These are phyloP conservation scores for Atta cephalotes DNA, from an alignment of 1,140 invertebrate genomes.

Conservation along the genomic window DNA sequence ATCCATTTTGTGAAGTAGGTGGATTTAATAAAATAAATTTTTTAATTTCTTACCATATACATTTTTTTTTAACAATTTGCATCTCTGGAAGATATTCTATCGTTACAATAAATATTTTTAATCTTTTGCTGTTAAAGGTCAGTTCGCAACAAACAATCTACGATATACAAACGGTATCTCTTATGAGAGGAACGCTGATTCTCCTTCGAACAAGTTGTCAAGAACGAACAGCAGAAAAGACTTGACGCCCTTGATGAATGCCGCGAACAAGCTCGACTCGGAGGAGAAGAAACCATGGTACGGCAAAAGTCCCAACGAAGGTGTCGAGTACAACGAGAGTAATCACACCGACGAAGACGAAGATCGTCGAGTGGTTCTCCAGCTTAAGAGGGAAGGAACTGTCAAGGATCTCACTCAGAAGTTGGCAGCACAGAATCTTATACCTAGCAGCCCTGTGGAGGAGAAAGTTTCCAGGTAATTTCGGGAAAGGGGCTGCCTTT, in stretches of 20 bases:
- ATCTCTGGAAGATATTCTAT: not conserved
- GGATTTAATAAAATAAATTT: not conserved
- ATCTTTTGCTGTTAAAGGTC: constrained; percentile 65
- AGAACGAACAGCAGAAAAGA: constrained; percentile 87
- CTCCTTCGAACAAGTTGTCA: constrained; percentile 84
- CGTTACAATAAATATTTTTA: not conserved
- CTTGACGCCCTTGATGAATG: constrained; percentile 87
- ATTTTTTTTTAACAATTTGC: not conserved
- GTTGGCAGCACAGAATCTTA: constrained; percentile 89
- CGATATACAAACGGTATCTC: constrained; percentile 83
- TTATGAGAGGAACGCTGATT: constrained; percentile 81
- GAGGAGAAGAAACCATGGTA: constrained; percentile 90
- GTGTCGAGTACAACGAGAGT: constrained; percentile 85
- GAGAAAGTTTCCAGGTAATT: constrained; percentile 86
- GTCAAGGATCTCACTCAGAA: constrained; percentile 95
- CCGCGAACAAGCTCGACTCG: constrained; percentile 87
- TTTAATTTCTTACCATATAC: not conserved
- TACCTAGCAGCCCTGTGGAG: constrained; percentile 88
- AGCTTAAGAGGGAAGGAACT: constrained; percentile 91
- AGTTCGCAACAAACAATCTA: constrained; percentile 84
- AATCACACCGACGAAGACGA: constrained; percentile 87
- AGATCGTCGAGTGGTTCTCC: constrained; percentile 88
- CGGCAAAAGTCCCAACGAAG: constrained; percentile 85
- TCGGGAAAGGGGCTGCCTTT: constrained; percentile 23
- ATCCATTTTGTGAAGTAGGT: not conserved